phyloP scores from a whole-genome alignment of 2,797 vertebrate species.

The Sebastes itinus region DNA sequence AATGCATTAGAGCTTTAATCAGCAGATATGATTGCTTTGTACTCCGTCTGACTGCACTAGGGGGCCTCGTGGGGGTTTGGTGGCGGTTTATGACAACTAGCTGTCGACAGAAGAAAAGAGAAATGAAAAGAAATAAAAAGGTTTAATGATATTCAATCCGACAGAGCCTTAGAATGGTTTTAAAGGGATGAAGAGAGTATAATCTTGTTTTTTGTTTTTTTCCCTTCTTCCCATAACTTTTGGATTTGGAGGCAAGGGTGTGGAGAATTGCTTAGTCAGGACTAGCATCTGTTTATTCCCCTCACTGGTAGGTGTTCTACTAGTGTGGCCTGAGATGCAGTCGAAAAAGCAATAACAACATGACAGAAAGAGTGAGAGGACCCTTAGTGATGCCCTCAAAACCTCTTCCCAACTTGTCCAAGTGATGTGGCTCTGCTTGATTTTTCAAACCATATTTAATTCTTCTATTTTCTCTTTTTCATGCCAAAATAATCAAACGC shows the following conservation, averaged over 20 bases:
- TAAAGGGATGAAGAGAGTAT: constrained; percentile 48
- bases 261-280: constrained; percentile 54
- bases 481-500: constrained; percentile 77
- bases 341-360: constrained; percentile 55
- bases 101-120: constrained; percentile 71
- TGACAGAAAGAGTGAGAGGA: constrained; percentile 36
- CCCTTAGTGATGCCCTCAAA: constrained; percentile 17
- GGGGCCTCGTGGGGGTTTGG: constrained; percentile 72
- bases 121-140: constrained; percentile 68
- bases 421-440: constrained; percentile 6
- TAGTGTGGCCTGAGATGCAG: constrained; percentile 46
- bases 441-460: constrained; percentile 37
- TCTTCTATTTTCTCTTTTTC: constrained; percentile 23
- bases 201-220: constrained; percentile 22
- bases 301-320: constrained; percentile 40
- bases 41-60: constrained; percentile 80
- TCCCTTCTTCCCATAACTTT: constrained; percentile 33
- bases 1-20: constrained; percentile 89
- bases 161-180: constrained; percentile 55
- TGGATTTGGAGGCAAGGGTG: constrained; percentile 36
- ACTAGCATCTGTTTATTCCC: constrained; percentile 48
- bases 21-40: constrained; percentile 88
- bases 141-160: constrained; percentile 76
- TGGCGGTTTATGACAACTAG: constrained; percentile 76
- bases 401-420: constrained; percentile 32